Conservation (phyloP, 2,888 invertebrate genomes). For the Napeogenes sylphis region DNA sequence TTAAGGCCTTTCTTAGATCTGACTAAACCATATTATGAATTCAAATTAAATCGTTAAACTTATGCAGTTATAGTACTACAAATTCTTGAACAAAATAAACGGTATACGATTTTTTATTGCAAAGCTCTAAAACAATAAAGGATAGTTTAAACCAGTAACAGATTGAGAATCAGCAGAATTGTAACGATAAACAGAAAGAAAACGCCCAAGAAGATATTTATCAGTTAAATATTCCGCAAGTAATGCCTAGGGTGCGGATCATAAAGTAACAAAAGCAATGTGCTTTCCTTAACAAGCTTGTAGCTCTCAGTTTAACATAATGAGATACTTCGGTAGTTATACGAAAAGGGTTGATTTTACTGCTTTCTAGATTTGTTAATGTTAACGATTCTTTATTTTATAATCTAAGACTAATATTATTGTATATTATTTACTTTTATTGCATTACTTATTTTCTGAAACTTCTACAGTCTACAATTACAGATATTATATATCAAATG, state of each 20-base stretch:
- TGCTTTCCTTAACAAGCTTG: conserved; percentile 33
- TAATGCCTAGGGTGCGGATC: conserved; percentile 47
- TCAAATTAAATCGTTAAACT: too few relatives aligned
- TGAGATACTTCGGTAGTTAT: too few relatives aligned
- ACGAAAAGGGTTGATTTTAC: too few relatives aligned
- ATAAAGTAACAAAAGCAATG: conserved; percentile 52
- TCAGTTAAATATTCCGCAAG: conserved; percentile 67
- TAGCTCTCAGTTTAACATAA: not conserved
- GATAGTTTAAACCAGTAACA: conserved; percentile 53
- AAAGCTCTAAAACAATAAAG: conserved; percentile 37
- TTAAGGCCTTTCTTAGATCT: too few relatives aligned
- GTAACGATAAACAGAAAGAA: conserved; percentile 68
- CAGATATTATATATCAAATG: not conserved
- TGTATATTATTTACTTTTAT: not conserved
- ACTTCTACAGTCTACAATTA: not conserved
- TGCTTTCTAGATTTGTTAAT: not conserved
- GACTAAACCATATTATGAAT: too few relatives aligned
- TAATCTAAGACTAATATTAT: not conserved
- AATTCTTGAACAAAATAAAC: too few relatives aligned
- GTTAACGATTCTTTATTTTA: not conserved
- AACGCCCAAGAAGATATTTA: conserved; percentile 68
- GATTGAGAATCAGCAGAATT: conserved; percentile 70
- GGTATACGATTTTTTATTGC: not conserved
- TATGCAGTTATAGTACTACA: too few relatives aligned
- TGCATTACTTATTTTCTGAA: not conserved